Conservation (phyloP, 2,797 vertebrate species). For the Lagodon rhomboides region DNA sequence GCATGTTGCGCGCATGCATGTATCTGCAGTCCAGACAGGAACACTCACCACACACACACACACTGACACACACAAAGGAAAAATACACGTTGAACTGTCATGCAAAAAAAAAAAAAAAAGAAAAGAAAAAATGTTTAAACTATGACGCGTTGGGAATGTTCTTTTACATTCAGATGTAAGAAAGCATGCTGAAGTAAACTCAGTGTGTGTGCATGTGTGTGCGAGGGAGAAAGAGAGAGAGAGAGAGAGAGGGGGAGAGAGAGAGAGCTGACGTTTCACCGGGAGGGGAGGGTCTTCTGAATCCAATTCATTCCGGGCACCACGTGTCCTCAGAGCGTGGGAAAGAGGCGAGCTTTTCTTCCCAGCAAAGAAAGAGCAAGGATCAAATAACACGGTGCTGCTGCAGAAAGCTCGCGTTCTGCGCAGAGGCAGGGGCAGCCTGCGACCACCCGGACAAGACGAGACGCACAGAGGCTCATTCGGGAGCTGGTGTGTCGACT, state of each 20-base stretch:
- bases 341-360: constrained; percentile 99
- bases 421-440: constrained; percentile 71
- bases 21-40: constrained; percentile 8
- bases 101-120: background rate
- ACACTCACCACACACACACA: background rate
- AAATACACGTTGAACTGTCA: constrained; percentile 21
- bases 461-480: constrained; percentile 58
- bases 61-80: background rate
- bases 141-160: constrained; percentile 1
- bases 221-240: constrained; percentile 27
- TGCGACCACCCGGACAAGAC: constrained; percentile 78
- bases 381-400: constrained; percentile 88
- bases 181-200: constrained; percentile 3
- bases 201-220: background rate
- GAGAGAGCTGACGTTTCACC: constrained; percentile 78
- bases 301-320: constrained; percentile 93
- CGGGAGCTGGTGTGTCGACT: constrained; percentile 57
- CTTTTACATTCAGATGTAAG: constrained; percentile 18
- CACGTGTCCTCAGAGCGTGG: constrained; percentile 98
- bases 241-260: constrained; percentile 49
- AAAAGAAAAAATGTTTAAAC: no score
- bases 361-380: constrained; percentile 93
- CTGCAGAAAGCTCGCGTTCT: constrained; percentile 76
- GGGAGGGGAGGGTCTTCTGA: constrained; percentile 88
- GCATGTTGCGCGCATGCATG: constrained; percentile 17